Percentiles rank a stretch among this genome's conserved stretches.
Evolutionary conservation across 2,113 vertebrate species (phyloP).

Genomic region (Cairina moschata): DNA sequence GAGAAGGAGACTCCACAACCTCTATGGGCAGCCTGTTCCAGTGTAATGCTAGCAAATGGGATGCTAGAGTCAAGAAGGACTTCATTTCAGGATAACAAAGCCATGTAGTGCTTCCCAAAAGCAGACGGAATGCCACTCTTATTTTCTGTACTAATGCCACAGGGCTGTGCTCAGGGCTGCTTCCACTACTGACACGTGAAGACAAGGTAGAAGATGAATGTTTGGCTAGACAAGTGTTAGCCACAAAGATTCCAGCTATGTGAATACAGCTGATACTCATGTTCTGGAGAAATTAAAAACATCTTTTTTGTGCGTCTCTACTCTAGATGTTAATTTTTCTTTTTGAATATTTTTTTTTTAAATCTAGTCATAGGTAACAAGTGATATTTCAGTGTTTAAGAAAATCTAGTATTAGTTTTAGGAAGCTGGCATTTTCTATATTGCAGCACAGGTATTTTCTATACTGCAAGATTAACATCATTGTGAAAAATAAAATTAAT

Average conservation of each 20-base stretch:
- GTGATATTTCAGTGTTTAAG: background rate
- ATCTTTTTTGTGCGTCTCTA: accelerated
- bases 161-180: background rate
- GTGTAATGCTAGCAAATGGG: too few species aligned
- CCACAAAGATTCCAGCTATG: slow-evolving; percentile 7
- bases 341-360: background rate
- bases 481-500: background rate
- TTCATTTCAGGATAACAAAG: background rate
- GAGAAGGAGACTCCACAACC: too few species aligned
- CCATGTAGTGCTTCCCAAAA: background rate
- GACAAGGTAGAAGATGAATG: background rate
- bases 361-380: background rate
- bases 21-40: too few species aligned
- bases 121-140: background rate
- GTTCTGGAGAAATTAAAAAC: background rate
- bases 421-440: background rate
- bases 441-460: background rate
- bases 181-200: background rate
- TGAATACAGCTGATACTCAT: background rate
- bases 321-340: background rate
- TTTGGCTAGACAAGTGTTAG: background rate
- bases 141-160: background rate
- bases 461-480: background rate
- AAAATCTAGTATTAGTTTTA: background rate
- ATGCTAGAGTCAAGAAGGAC: background rate